Conservation (phyloP, 2,797 vertebrate species). For the Gallirallus australis region DNA sequence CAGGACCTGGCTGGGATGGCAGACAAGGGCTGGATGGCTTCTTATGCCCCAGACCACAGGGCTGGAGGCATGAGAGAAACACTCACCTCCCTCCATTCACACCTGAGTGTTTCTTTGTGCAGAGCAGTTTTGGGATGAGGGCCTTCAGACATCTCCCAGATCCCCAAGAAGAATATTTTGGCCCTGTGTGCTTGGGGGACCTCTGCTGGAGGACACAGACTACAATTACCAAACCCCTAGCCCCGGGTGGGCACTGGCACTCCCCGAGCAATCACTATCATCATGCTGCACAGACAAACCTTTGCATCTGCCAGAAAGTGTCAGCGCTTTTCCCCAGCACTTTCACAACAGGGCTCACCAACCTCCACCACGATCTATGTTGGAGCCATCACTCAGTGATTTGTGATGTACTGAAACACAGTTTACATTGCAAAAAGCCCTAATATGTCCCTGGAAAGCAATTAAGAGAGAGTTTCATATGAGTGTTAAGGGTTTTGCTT, state of each 20-base stretch:
- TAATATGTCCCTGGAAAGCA: slow-evolving; percentile 50
- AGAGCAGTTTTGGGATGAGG: neutral
- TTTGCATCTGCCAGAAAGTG: neutral
- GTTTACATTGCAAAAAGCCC: slow-evolving; percentile 50
- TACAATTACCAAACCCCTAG: fast-evolving
- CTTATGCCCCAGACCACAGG: neutral
- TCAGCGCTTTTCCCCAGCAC: fast-evolving
- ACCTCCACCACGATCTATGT: neutral
- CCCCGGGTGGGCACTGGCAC: fast-evolving
- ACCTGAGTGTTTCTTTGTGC: neutral
- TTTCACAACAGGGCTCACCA: neutral
- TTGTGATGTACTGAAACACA: slow-evolving; percentile 47
- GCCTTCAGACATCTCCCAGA: neutral
- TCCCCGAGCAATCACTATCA: neutral
- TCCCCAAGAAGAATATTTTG: neutral
- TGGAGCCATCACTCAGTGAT: slow-evolving; percentile 44
- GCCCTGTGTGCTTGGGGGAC: fast-evolving
- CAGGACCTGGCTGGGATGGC: fast-evolving
- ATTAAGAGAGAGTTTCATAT: slow-evolving; percentile 9
- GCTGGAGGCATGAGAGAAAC: fast-evolving
- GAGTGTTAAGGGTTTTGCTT: neutral
- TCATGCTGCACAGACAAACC: fast-evolving
- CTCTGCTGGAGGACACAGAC: neutral
- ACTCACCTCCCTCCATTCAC: neutral
- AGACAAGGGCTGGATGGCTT: neutral